Conservation (phyloP, 2,113 vertebrate genomes). For the Psilopsiagon aymara region DNA sequence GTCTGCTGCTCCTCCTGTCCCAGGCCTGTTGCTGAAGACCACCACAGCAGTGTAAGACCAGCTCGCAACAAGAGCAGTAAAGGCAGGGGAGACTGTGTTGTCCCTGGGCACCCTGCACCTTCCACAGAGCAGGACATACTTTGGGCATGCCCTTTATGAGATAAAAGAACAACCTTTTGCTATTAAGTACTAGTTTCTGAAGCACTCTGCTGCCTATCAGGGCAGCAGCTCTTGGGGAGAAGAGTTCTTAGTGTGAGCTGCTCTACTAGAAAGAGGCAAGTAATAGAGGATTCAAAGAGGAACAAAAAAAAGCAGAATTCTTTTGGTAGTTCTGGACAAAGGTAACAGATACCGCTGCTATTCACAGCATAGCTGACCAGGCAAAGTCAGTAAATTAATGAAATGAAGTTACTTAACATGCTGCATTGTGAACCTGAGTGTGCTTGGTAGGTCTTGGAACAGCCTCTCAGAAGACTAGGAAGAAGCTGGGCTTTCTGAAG, state of each 20-base stretch:
- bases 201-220: background rate
- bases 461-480: background rate
- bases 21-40: background rate
- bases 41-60: accelerated
- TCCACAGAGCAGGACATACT: accelerated
- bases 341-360: background rate
- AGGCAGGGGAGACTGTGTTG: background rate
- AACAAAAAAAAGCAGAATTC: background rate
- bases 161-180: background rate
- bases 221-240: background rate
- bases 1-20: background rate
- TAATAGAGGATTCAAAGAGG: background rate
- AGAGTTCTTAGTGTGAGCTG: background rate
- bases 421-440: background rate
- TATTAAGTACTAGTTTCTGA: background rate
- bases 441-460: background rate
- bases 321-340: background rate
- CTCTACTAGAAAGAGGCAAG: background rate
- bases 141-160: background rate
- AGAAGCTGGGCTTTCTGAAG: background rate
- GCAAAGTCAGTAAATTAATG: background rate
- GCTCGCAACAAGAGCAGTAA: background rate
- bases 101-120: too few relatives aligned
- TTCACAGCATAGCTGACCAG: background rate
- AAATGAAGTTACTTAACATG: background rate